A percentile compares a stretch with the other conserved stretches of the same genome.
phyloP scores from a whole-genome alignment of 2,797 vertebrate species.

The Sebastes kiyomatsui region DNA sequence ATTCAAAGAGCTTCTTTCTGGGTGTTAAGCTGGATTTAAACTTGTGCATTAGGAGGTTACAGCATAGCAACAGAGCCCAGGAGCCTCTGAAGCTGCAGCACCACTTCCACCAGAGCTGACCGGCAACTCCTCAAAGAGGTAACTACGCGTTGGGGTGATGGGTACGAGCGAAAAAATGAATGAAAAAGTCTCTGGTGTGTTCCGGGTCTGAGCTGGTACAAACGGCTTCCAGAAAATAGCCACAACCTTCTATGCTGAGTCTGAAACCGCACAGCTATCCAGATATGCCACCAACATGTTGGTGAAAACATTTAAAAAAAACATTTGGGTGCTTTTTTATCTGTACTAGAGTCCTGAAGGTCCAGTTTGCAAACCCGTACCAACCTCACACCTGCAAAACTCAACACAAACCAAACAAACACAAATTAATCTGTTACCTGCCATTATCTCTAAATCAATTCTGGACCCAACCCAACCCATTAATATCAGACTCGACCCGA shows the following conservation, averaged over 20 bases:
- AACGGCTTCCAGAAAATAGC: neutral
- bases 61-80: conserved; percentile 2
- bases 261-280: neutral
- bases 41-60: neutral
- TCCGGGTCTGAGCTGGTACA: neutral
- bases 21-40: conserved; percentile 10
- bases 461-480: neutral
- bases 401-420: neutral
- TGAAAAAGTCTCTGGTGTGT: neutral
- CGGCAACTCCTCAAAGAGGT: neutral
- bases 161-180: neutral
- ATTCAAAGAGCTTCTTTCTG: conserved; percentile 5
- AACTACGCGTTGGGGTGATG: neutral
- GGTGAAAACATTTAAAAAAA: neutral
- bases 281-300: neutral
- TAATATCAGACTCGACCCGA: neutral
- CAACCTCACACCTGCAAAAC: neutral
- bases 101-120: neutral
- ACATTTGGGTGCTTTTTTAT: neutral
- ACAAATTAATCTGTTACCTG: neutral
- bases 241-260: neutral
- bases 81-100: neutral
- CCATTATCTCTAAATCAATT: neutral
- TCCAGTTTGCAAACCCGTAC: neutral
- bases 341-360: neutral